Percentiles rank a stretch among this genome's conserved stretches.
These are phyloP conservation scores for Mastacembelus armatus DNA, from an alignment of 2,797 vertebrate species.

Conservation along the genomic window DNA sequence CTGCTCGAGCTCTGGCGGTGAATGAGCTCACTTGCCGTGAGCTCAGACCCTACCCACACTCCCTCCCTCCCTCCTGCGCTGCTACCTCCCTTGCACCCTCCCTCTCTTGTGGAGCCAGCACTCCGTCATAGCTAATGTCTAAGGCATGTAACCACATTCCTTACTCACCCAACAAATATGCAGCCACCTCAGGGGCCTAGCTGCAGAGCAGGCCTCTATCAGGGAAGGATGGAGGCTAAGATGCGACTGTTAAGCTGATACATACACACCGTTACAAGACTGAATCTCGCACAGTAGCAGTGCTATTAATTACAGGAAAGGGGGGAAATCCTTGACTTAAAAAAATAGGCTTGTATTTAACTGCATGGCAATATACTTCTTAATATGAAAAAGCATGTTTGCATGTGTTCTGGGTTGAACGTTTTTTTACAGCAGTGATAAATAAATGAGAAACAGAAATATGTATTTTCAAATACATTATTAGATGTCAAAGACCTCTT, in stretches of 20 bases:
- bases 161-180: slow-evolving; percentile 94
- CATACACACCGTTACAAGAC: not conserved
- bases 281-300: slow-evolving; percentile 14
- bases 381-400: not conserved
- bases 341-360: not conserved
- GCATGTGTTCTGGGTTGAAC: slow-evolving; percentile 1
- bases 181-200: slow-evolving; percentile 83
- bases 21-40: slow-evolving; percentile 89
- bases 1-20: slow-evolving; percentile 75
- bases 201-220: slow-evolving; percentile 63
- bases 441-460: not conserved
- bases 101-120: slow-evolving; percentile 80
- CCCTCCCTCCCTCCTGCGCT: slow-evolving; percentile 27
- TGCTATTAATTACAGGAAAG: slow-evolving; percentile 21
- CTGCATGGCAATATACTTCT: not conserved
- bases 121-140: slow-evolving; percentile 91
- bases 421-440: not conserved
- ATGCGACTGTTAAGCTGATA: slow-evolving; percentile 24
- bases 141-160: slow-evolving; percentile 95
- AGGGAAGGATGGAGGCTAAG: slow-evolving; percentile 47
- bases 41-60: slow-evolving; percentile 71
- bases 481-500: not conserved
- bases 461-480: not conserved
- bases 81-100: slow-evolving; percentile 69
- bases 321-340: slow-evolving; percentile 2